These are phyloP conservation scores for Amphiura filiformis DNA, from an alignment of 35 echinoderm and acorn worm species.

Conservation along the genomic window DNA sequence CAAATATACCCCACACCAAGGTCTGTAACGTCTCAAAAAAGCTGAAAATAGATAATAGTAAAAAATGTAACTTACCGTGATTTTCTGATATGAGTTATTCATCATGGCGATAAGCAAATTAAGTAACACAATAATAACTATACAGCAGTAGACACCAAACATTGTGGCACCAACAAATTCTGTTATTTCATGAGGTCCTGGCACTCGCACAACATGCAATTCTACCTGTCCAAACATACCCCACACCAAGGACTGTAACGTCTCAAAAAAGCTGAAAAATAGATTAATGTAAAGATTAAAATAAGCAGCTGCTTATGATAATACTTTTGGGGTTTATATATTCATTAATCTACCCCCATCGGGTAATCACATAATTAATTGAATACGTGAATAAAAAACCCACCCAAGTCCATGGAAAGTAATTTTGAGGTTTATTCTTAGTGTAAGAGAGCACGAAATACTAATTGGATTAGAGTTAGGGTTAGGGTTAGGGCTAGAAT, in stretches of 20 bases:
- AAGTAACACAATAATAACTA: constrained; percentile 78
- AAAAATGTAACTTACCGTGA: constrained; percentile 88
- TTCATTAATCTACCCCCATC: no score
- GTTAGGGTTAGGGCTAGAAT: no score
- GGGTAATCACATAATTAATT: no score
- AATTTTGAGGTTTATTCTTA: no score
- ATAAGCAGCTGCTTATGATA: background rate
- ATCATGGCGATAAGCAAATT: constrained; percentile 99
- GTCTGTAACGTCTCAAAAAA: constrained; percentile 73
- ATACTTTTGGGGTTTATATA: background rate
- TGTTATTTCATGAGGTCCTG: constrained; percentile 57
- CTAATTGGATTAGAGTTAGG: no score
- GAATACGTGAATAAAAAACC: no score
- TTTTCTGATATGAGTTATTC: constrained; percentile 97
- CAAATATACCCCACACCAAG: constrained; percentile 83
- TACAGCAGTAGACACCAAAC: constrained; percentile 83
- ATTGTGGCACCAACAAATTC: constrained; percentile 87
- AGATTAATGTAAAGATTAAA: background rate
- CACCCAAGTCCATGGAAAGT: no score
- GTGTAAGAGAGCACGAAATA: no score
- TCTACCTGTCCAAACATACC: constrained; percentile 72
- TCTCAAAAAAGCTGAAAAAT: constrained; percentile 66
- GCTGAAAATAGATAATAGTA: no score
- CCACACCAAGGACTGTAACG: constrained; percentile 83
- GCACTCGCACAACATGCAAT: constrained; percentile 37